These are phyloP conservation scores for Mizuhopecten yessoensis DNA, from an alignment of 1,140 invertebrate species.

Conservation along the genomic window DNA sequence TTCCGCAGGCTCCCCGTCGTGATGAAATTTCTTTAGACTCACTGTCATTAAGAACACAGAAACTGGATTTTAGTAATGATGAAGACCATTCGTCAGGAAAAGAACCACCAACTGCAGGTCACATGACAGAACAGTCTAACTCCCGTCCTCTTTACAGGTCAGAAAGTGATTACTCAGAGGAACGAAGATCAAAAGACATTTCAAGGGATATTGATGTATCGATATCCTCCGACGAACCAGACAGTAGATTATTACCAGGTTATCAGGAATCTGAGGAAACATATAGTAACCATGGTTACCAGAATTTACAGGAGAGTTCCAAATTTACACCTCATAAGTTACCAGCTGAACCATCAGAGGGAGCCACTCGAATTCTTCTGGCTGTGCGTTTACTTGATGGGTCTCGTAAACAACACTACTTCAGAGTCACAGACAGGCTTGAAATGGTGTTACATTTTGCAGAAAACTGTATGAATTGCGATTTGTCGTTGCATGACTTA, in stretches of 20 bases:
- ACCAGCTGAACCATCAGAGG: not conserved
- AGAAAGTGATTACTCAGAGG: not conserved
- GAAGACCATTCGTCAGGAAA: not conserved
- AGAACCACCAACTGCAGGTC: not conserved
- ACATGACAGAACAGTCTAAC: not conserved
- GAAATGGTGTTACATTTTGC: not conserved
- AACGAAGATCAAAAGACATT: not conserved
- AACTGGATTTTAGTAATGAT: not conserved
- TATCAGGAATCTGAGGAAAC: not conserved
- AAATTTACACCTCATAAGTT: not conserved
- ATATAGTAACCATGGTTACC: not conserved
- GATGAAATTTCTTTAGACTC: not conserved
- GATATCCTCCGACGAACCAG: not conserved
- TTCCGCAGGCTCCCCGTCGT: not conserved
- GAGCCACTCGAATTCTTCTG: not conserved
- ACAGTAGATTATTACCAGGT: not conserved
- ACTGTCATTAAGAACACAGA: not conserved
- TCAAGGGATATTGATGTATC: too few relatives aligned
- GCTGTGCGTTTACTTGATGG: constrained; percentile 25
- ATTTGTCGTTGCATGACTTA: not conserved
- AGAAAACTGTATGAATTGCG: not conserved
- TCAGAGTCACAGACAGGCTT: constrained; percentile 14
- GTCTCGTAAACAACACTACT: constrained; percentile 25
- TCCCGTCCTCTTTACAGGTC: not conserved
- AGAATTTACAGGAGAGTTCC: not conserved